These are phyloP conservation scores for Dicrostonyx torquatus DNA, from an alignment of 2,797 vertebrate species.

Conservation along the genomic window DNA sequence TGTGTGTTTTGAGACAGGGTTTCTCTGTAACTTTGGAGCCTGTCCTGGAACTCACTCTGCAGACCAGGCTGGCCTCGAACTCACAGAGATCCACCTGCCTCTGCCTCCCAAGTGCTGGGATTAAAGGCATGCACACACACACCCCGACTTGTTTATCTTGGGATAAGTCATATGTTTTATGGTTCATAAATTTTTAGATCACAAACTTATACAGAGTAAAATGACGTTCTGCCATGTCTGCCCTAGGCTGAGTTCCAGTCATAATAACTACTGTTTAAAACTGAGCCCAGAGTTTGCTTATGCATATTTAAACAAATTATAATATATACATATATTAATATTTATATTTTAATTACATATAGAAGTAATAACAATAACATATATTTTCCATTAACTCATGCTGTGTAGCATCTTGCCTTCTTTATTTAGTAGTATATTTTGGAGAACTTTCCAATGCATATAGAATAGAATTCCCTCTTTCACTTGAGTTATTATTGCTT, in stretches of 20 bases:
- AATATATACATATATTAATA: not conserved
- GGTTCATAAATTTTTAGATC: not conserved
- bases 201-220: constrained; percentile 6
- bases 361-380: not conserved
- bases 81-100: too few species aligned
- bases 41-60: too few species aligned
- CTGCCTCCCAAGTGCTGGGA: too few species aligned
- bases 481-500: not conserved
- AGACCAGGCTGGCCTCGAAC: too few species aligned
- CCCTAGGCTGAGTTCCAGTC: not conserved
- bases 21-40: too few species aligned
- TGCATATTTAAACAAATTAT: not conserved
- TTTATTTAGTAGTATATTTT: constrained; percentile 37
- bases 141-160: constrained; percentile 23
- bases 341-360: not conserved
- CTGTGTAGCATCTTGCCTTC: constrained; percentile 28
- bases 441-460: constrained; percentile 33
- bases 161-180: not conserved
- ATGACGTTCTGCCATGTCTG: not conserved
- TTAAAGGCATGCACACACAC: too few species aligned
- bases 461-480: not conserved
- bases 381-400: not conserved
- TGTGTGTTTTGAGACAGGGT: too few species aligned
- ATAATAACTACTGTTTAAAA: not conserved
- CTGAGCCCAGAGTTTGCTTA: not conserved